Evolutionary conservation across 2,113 vertebrate genomes (phyloP).

Genomic region (Atlantisia rogersi): DNA sequence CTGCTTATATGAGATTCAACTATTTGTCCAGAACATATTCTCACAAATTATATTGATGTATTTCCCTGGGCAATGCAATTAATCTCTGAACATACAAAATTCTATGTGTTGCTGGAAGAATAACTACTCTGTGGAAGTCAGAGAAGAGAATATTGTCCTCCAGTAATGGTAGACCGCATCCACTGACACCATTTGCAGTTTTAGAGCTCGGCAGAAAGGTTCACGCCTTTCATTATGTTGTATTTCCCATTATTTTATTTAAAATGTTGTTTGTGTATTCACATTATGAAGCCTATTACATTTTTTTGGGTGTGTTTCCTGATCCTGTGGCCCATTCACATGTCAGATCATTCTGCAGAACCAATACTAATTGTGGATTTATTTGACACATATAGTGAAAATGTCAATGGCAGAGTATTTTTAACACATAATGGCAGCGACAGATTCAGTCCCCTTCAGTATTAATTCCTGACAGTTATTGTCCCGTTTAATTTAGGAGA

Average conservation of each 20-base stretch:
- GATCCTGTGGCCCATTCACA: neutral
- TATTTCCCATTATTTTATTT: neutral
- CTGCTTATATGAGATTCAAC: neutral
- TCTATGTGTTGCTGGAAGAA: neutral
- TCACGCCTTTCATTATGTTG: neutral
- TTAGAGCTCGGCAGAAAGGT: neutral
- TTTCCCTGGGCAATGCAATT: neutral
- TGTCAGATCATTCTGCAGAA: neutral
- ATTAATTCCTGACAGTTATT: slow-evolving; percentile 36
- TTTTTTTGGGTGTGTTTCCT: neutral
- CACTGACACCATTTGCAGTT: neutral
- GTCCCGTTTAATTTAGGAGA: slow-evolving; percentile 2
- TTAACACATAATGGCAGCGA: slow-evolving; percentile 7
- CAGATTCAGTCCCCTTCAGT: neutral
- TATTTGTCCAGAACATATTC: neutral
- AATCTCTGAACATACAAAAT: neutral
- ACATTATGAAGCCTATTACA: neutral
- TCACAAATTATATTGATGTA: neutral
- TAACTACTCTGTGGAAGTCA: neutral
- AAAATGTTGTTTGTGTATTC: neutral
- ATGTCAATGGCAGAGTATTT: neutral
- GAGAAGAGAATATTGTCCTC: neutral
- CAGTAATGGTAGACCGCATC: neutral
- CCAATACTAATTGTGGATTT: neutral
- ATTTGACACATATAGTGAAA: neutral